phyloP scores from a whole-genome alignment of 2,797 vertebrate species.

The Rousettus madagascariensis region DNA sequence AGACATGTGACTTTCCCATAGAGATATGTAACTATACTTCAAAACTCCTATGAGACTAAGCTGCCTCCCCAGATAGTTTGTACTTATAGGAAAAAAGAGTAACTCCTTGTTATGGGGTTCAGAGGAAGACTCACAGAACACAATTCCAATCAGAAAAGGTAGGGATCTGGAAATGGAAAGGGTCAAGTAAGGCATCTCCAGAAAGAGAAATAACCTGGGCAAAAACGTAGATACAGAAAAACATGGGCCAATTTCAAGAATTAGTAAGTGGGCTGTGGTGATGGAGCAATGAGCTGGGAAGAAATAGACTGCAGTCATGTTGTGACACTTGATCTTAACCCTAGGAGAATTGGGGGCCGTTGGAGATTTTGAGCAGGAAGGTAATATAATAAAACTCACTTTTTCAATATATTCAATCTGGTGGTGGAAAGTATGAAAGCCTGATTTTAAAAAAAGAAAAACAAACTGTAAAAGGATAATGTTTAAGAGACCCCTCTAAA shows the following conservation, averaged over 20 bases:
- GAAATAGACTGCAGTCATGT: neutral
- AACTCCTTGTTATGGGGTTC: neutral
- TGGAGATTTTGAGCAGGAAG: neutral
- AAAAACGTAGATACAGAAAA: neutral
- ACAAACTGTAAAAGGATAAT: neutral
- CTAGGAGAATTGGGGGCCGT: neutral
- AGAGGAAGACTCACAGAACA: neutral
- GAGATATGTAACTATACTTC: neutral
- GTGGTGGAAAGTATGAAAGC: neutral
- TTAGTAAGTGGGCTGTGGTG: neutral
- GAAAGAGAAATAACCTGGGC: neutral
- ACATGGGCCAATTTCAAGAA: neutral
- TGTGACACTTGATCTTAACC: neutral
- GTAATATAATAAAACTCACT: neutral
- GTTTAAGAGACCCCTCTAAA: neutral
- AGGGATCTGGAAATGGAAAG: neutral
- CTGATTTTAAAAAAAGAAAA: neutral
- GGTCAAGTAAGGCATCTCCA: neutral
- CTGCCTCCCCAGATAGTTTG: neutral
- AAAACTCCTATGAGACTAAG: neutral
- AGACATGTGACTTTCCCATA: neutral
- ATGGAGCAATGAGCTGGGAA: neutral
- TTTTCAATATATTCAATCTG: neutral
- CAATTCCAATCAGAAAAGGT: neutral
- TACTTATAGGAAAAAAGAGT: neutral